These are phyloP conservation scores for Zhengitettix transpicula DNA, from an alignment of 2,888 invertebrate genomes.

Conservation along the genomic window DNA sequence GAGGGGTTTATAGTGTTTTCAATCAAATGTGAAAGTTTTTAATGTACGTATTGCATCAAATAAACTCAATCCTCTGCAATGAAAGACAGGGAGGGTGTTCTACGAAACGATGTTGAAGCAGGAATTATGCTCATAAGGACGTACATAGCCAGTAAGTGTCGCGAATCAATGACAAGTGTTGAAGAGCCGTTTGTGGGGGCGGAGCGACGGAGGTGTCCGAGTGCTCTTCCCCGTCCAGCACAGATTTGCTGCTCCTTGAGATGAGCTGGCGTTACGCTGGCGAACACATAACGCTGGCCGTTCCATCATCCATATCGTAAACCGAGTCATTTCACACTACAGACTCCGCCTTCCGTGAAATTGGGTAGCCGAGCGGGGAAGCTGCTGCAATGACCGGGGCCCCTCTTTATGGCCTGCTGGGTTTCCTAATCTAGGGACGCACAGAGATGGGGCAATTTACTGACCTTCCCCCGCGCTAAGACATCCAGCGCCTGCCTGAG, in stretches of 20 bases:
- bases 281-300: neutral
- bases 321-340: constrained; percentile 8
- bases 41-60: too few relatives aligned
- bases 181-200: too few relatives aligned
- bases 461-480: neutral
- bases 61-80: too few relatives aligned
- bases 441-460: neutral
- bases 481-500: neutral
- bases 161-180: too few relatives aligned
- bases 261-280: too few relatives aligned
- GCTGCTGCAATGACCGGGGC: constrained; percentile 1
- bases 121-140: too few relatives aligned
- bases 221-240: neutral
- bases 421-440: constrained; percentile 1
- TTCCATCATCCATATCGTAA: constrained; percentile 8
- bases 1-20: too few relatives aligned
- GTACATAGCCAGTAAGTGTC: too few relatives aligned
- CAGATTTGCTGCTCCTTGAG: too few relatives aligned
- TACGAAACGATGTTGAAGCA: too few relatives aligned
- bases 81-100: too few relatives aligned
- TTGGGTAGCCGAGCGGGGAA: constrained; percentile 2
- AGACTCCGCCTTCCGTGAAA: constrained; percentile 6
- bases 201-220: neutral
- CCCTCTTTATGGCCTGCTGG: neutral
- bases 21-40: too few relatives aligned